A percentile compares a stretch with the other conserved stretches of the same genome.
phyloP scores from a whole-genome alignment of 2,113 vertebrate species.

The Cephalopterus ornatus region DNA sequence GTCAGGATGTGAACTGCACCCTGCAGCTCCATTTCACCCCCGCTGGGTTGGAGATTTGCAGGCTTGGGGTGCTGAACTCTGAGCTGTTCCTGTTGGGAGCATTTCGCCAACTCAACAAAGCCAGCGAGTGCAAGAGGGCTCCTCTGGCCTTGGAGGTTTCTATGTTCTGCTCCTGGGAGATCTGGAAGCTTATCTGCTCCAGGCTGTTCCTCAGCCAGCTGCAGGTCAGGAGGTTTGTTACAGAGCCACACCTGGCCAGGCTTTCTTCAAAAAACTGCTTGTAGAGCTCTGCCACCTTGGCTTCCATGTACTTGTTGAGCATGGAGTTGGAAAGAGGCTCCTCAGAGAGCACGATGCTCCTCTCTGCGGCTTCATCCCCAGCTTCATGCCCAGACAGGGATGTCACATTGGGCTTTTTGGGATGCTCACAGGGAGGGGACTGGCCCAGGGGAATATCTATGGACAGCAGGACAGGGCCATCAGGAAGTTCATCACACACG shows the following conservation, averaged over 20 bases:
- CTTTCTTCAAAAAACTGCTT: slow-evolving; percentile 86
- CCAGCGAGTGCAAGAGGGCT: slow-evolving; percentile 65
- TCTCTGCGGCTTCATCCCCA: slow-evolving; percentile 74
- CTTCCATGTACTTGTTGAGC: slow-evolving; percentile 86
- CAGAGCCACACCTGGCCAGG: slow-evolving; percentile 77
- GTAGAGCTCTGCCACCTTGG: slow-evolving; percentile 86
- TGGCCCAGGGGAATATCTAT: slow-evolving; percentile 52
- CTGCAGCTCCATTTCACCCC: neutral
- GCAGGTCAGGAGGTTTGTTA: slow-evolving; percentile 74
- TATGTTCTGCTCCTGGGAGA: slow-evolving; percentile 71
- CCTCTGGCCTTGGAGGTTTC: slow-evolving; percentile 52
- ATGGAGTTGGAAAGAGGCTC: slow-evolving; percentile 84
- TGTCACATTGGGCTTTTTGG: neutral
- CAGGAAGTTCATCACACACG: neutral
- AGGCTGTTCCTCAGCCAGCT: slow-evolving; percentile 73
- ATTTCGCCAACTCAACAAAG: slow-evolving; percentile 44
- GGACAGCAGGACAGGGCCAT: slow-evolving; percentile 67
- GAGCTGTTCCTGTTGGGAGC: slow-evolving; percentile 68
- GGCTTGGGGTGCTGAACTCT: slow-evolving; percentile 82
- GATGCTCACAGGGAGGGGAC: neutral
- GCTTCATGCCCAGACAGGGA: slow-evolving; percentile 52
- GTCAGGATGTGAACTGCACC: neutral
- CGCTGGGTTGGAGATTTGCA: slow-evolving; percentile 79
- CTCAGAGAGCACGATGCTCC: slow-evolving; percentile 65
- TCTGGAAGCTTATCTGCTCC: slow-evolving; percentile 67